phyloP scores from a whole-genome alignment of 2,797 vertebrate genomes.

The Coilia nasus region DNA sequence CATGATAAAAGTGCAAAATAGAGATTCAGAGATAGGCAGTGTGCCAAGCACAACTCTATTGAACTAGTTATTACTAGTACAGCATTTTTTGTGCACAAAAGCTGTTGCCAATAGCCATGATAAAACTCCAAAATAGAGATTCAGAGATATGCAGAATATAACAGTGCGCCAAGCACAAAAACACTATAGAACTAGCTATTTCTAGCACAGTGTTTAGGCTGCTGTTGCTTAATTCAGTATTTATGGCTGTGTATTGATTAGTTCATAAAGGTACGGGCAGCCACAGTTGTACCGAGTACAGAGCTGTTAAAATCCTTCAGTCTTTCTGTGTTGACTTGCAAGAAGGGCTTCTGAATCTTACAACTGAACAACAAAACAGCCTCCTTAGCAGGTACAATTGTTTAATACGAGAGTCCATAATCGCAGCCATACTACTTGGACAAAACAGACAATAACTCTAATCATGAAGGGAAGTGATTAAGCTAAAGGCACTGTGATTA shows the following conservation, averaged over 20 bases:
- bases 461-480: conserved; percentile 57
- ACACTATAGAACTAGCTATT: too few species aligned
- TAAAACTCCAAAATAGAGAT: too few species aligned
- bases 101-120: too few species aligned
- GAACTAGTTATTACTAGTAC: too few species aligned
- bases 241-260: background rate
- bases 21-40: background rate
- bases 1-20: background rate
- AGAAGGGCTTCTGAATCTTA: background rate
- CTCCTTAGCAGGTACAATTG: background rate
- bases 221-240: background rate
- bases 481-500: conserved; percentile 57
- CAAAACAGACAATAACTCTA: conserved; percentile 18
- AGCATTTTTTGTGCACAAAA: too few species aligned
- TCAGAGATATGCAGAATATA: too few species aligned
- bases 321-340: background rate
- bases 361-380: background rate
- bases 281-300: background rate
- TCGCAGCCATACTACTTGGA: conserved; percentile 41
- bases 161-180: too few species aligned
- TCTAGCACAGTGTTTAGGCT: too few species aligned
- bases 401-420: conserved; percentile 15
- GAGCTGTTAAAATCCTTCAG: background rate
- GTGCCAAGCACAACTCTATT: background rate
- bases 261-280: background rate